Base-by-base conservation (phyloP, 2,113 vertebrate genomes). In the Phylloscopus trochilus region DNA sequence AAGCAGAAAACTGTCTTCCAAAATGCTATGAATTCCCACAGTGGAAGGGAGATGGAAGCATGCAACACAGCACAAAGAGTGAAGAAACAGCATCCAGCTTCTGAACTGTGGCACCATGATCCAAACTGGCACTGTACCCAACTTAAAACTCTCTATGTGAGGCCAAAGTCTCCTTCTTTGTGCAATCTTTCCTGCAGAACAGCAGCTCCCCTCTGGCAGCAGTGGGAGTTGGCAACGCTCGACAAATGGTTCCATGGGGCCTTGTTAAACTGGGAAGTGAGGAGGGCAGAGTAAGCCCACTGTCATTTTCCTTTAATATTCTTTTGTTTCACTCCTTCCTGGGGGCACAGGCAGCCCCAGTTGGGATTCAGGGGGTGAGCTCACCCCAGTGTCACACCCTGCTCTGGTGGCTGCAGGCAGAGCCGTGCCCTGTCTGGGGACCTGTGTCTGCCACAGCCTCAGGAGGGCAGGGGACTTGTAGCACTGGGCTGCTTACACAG, bases 221-320 rank as follows among this genome's bases (percentile, higher is more conserved):
- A 22, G 13, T 0, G 1, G 49, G 81, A 79, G 43, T 1, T 86
- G 76, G 86, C 47, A 77, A 18, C 0, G 0, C 33, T 15, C 10
- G 3, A 67, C 64, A 47, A 74, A 92, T 10, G 10, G 16, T 92
- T 94, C 83, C 73, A 37, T 3, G 39, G 90, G 75, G 70, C 53
- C 51, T 74, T 41, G 39, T 64, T 69, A 28, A 58, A 43, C 43
- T 59, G 89, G 80, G 62, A 64, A 64, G 69, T 2, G 73, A 83
- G 77, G 63, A 85, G 85, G 28, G 49, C 80, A 79, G 35, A 84
- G 33, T 33, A 66, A 92, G n/a, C 47, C 58, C 35, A 46, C n/a
- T 39, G 55, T 43, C 2, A 21, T 91, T 92, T 91, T 66, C 51
- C 37, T 89, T 60, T 41, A 28, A 47, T 56, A 28, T 76, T 82